Conservation (phyloP, 2,888 invertebrate genomes). For the Ferdinandea cuprea region DNA sequence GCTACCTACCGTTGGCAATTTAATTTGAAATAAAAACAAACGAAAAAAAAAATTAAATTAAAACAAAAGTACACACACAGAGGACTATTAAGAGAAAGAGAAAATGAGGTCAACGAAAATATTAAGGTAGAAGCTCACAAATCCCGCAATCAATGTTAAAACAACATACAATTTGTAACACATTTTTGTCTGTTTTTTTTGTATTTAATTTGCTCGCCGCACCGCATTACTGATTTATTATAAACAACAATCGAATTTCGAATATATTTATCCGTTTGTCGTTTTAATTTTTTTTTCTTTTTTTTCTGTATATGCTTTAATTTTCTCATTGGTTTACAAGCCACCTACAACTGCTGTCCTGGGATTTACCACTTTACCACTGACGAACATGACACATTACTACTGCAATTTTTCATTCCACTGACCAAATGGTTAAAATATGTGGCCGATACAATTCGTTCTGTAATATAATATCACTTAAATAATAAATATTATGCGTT, state of each 20-base stretch:
- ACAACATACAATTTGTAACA: constrained; percentile 7
- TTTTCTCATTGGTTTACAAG: constrained; percentile 28
- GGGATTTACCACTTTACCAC: constrained; percentile 12
- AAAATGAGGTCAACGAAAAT: not conserved
- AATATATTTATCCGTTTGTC: constrained; percentile 10
- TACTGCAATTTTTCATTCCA: constrained; percentile 55
- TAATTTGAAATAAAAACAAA: constrained; percentile 29
- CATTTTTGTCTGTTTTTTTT: not conserved
- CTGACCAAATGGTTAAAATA: constrained; percentile 39
- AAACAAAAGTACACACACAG: constrained; percentile 3
- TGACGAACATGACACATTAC: constrained; percentile 59
- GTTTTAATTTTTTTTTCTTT: no score
- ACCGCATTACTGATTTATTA: constrained; percentile 60
- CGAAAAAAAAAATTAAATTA: constrained; percentile 15
- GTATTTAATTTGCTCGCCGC: constrained; percentile 25
- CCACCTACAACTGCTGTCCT: constrained; percentile 37
- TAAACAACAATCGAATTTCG: constrained; percentile 36
- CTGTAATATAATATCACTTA: not conserved
- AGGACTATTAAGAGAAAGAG: not conserved
- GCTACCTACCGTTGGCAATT: constrained; percentile 7
- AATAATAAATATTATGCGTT: no score
- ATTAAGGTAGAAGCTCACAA: constrained; percentile 3
- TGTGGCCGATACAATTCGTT: constrained; percentile 22
- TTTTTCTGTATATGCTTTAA: not conserved
- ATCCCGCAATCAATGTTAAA: constrained; percentile 33